Evolutionary conservation across 2,797 vertebrate species (phyloP).

Genomic region (Setipinna tenuifilis): DNA sequence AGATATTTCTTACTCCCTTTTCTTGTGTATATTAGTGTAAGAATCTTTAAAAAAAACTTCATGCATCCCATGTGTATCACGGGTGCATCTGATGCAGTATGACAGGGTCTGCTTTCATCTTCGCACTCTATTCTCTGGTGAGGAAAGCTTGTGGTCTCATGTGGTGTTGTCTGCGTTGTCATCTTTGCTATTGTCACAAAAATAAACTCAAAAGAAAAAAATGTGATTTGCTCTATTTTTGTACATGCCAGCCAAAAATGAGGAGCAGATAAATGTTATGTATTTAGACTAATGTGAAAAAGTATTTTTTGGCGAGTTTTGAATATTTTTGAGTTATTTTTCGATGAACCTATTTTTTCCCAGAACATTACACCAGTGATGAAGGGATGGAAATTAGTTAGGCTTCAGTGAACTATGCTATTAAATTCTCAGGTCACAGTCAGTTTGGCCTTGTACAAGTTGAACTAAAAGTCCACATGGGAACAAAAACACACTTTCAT

Average conservation of each 20-base stretch:
- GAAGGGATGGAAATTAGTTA: neutral
- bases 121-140: neutral
- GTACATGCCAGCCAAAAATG: neutral
- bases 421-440: neutral
- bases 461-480: constrained; percentile 12
- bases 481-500: neutral
- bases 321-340: neutral
- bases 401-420: neutral
- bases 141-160: neutral
- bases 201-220: neutral
- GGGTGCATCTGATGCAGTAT: neutral
- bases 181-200: neutral
- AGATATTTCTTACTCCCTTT: too few species aligned
- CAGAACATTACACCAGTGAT: neutral
- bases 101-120: constrained; percentile 2
- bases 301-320: too few species aligned
- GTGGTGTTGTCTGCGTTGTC: neutral
- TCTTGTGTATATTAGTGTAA: neutral
- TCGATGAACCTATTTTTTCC: neutral
- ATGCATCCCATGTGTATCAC: neutral
- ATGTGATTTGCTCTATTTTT: neutral
- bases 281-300: neutral
- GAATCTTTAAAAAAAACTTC: neutral
- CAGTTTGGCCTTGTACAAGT: constrained; percentile 8
- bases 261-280: neutral